These are phyloP conservation scores for Eristalinus aeneus DNA, from an alignment of 2,888 invertebrate genomes.

Conservation along the genomic window DNA sequence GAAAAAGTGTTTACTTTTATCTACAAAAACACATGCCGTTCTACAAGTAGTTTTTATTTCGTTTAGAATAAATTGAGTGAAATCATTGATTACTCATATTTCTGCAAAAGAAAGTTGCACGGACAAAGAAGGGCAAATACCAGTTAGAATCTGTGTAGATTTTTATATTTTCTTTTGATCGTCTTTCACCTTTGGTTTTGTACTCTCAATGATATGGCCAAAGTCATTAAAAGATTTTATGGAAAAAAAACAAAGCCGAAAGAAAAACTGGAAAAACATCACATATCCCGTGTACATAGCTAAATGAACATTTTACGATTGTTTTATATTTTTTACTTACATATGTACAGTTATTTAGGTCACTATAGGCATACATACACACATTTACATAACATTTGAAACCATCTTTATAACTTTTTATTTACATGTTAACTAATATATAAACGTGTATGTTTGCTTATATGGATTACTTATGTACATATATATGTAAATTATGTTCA, in stretches of 20 bases:
- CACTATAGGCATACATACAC: constrained; percentile 1
- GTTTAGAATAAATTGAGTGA: background rate
- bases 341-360: constrained; percentile 35
- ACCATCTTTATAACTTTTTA: constrained; percentile 43
- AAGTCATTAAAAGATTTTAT: constrained; percentile 23
- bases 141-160: constrained; percentile 12
- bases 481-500: no score
- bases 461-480: no score
- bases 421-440: background rate
- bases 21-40: no score
- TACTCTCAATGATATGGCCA: background rate
- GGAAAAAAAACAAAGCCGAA: constrained; percentile 24
- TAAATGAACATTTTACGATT: background rate
- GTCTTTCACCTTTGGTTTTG: constrained; percentile 5
- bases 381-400: background rate
- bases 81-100: constrained; percentile 20
- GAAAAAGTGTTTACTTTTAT: no score
- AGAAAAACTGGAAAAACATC: background rate
- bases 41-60: background rate
- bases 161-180: background rate
- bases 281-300: constrained; percentile 2
- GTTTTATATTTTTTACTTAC: constrained; percentile 35
- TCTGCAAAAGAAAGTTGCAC: constrained; percentile 29
- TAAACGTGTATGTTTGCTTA: background rate
- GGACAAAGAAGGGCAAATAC: constrained; percentile 44